phyloP scores from a whole-genome alignment of 2,888 invertebrate species.

The Diadegma fenestrale region DNA sequence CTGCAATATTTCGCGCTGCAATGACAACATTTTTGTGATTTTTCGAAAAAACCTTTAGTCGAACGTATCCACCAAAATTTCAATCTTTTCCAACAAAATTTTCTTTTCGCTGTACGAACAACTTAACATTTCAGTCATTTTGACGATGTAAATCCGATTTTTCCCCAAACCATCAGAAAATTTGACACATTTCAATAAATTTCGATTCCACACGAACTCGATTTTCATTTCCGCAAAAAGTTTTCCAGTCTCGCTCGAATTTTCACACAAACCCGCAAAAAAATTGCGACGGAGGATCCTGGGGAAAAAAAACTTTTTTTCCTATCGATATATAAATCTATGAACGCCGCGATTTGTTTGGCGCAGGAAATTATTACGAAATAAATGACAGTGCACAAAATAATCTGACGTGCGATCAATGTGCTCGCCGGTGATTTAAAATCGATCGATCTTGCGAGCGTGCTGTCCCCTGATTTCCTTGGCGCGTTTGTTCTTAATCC shows the following conservation, averaged over 20 bases:
- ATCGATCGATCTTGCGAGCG: slow-evolving; percentile 12
- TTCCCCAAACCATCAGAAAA: too few relatives aligned
- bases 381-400: neutral
- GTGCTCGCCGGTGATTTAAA: neutral
- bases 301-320: neutral
- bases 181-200: too few relatives aligned
- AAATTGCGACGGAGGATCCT: neutral
- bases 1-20: too few relatives aligned
- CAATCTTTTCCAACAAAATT: too few relatives aligned
- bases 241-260: neutral
- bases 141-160: too few relatives aligned
- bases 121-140: too few relatives aligned
- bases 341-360: neutral
- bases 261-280: neutral
- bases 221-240: neutral
- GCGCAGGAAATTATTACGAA: neutral
- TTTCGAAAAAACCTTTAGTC: too few relatives aligned
- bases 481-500: neutral
- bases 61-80: too few relatives aligned
- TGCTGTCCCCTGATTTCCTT: neutral
- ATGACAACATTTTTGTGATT: too few relatives aligned
- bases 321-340: neutral
- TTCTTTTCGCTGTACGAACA: too few relatives aligned
- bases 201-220: neutral
- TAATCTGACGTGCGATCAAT: neutral